Conservation (phyloP, 2,797 vertebrate species). For the Poecilia picta region DNA sequence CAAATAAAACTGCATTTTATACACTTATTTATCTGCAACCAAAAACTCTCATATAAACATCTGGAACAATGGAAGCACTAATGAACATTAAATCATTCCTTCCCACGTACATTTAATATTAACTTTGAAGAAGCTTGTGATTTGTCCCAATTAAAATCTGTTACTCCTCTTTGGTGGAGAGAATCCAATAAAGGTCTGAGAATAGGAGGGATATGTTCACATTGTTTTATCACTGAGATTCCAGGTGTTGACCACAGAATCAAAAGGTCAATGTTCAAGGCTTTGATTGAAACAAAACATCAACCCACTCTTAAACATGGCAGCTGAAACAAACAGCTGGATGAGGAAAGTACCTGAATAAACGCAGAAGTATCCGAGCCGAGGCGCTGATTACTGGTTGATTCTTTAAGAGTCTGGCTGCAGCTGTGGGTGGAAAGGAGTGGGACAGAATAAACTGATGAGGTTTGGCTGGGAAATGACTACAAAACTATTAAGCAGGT, state of each 20-base stretch:
- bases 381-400: background rate
- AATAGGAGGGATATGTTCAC: background rate
- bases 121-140: background rate
- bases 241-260: background rate
- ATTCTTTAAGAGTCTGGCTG: background rate
- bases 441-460: background rate
- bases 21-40: constrained; percentile 19
- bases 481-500: background rate
- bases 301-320: background rate
- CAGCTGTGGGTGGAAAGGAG: background rate
- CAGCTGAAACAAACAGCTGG: background rate
- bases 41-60: constrained; percentile 24
- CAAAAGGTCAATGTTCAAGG: background rate
- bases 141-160: background rate
- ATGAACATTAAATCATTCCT: background rate
- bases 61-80: background rate
- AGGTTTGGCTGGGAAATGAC: background rate
- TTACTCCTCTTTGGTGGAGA: background rate
- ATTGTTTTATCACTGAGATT: background rate
- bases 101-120: background rate
- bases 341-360: background rate
- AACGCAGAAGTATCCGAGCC: background rate
- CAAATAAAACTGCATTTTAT: constrained; percentile 13
- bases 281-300: background rate
- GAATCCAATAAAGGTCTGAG: background rate